Evolutionary conservation across 2,888 invertebrate species (phyloP), one percentile per base, ranked within the genome.

Genomic region (Poecilobothrus nobilitatus): DNA sequence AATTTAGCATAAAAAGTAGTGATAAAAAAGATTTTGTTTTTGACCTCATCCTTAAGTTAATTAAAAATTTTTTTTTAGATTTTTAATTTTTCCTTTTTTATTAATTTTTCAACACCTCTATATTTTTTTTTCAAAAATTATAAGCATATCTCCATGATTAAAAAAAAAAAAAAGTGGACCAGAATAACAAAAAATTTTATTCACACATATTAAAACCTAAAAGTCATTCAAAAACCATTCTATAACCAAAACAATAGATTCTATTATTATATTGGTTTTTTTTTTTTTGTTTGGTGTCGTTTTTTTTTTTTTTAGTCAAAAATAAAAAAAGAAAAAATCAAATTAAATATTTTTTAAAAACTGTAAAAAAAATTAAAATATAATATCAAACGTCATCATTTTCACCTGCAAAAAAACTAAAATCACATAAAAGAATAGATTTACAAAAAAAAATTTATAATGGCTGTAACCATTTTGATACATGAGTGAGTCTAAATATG

Each of bases 171-270:
- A 18, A 53, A 63, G 3, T 3, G 4, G 15, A 15, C 12, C 15
- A 62, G 4, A 63, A 63, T 3, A 27, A 12, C 1, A 53, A 53
- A 53, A 4, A 53, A 22, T 63, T 22, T 63, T 63, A 15, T 63
- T 63, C 27, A 63, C 63, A 27, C 63, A 18, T 63, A 63, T 63
- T 27, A 63, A 63, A 63, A 63, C 15, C 22, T 63, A 22, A 63
- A 63, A 63, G 63, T 63, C 63, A 63, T 63, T 63, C 27, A 27
- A 63, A 63, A 27, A 63, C 27, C 63, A 27, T 27, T 63, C 63
- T 27, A 63, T 27, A 22, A 27, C 27, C 63, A 63, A 63, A 63
- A 63, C 22, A 63, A 63, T 63, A 27, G 27, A 27, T 63, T 63
- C 18, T 27, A n/a, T n/a, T n/a, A n/a, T n/a, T n/a, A 15, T 63